Base-by-base conservation (phyloP, 2,113 vertebrate genomes). In the Engystomops pustulosus region DNA sequence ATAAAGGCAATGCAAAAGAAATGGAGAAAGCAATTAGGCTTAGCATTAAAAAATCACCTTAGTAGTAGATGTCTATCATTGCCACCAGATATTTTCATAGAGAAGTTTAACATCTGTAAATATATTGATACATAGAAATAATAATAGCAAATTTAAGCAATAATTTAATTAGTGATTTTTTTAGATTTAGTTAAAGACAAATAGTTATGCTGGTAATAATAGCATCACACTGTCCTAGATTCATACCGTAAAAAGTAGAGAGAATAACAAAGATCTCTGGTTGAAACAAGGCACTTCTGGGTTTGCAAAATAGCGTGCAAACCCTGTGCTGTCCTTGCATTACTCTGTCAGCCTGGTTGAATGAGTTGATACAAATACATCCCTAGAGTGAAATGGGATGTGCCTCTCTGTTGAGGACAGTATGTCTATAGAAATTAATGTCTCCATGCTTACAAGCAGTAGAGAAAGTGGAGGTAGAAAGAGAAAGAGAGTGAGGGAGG, bases 311-410 rank as follows among this genome's bases (percentile, higher is more conserved):
- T 83, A 83, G 81, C 81, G 81, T 83, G 81, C 81, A 76, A 62
- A 23, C 44, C 17, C n/a, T 74, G 81, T 58, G 69, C 81, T 83
- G 81, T 75, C 81, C 81, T 83, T 83, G 81, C 70, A 60, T 83
- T 83, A 75, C 81, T 83, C 55, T 65, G 81, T 83, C 81, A 83
- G 70, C 53, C 55, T 49, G 36, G 81, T 83, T 83, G 75, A 83
- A 83, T 83, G 81, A 83, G 81, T 76, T 70, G 70, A 75, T 83
- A 83, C 81, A 83, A 83, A 83, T 83, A 53, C 51, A 75, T 83
- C 81, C 81, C 81, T 36, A 75, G 81, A 65, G 81, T 83, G 55
- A 76, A 83, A 83, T 83, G 81, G 81, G 70, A 75, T 83, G 81
- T 76, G 81, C 81, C 55, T 83, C 32, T 75, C 41, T 75, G 38